Percentiles rank a stretch among this genome's conserved stretches.
Evolutionary conservation across 1,140 invertebrate species (phyloP).

Genomic region (Caenorhabditis remanei): DNA sequence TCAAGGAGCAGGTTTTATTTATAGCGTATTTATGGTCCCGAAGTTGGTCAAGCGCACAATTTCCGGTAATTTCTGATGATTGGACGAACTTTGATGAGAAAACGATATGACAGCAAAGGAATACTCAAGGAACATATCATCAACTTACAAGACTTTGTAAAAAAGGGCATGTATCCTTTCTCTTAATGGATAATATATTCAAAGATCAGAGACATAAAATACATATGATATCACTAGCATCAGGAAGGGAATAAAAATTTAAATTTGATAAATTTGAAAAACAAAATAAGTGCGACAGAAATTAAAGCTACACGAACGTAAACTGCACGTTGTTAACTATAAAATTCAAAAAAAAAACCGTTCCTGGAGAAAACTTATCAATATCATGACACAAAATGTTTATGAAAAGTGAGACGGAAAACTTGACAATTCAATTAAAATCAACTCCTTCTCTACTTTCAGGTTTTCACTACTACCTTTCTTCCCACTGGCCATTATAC

Average conservation of each 20-base stretch:
- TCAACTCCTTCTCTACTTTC: not conserved
- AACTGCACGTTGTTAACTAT: no score
- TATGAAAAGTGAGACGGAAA: not conserved
- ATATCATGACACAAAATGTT: no score
- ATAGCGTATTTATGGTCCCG: not conserved
- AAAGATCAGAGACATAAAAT: not conserved
- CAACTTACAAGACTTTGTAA: not conserved
- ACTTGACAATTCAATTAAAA: slow-evolving; percentile 1
- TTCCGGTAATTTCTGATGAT: not conserved
- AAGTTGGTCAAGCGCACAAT: not conserved
- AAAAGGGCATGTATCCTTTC: not conserved
- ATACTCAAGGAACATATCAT: not conserved
- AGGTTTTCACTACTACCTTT: slow-evolving; percentile 20
- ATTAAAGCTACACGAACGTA: not conserved
- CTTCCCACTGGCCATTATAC: slow-evolving; percentile 16
- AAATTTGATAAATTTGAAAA: not conserved
- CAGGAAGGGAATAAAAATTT: not conserved
- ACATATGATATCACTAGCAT: not conserved
- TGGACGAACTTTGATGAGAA: slow-evolving; percentile 18
- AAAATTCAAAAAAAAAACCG: no score
- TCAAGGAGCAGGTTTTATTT: slow-evolving; percentile 24
- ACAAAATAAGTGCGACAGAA: not conserved
- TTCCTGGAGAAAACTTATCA: no score
- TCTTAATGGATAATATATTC: not conserved
- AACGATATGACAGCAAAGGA: not conserved